phyloP scores from a whole-genome alignment of 2,797 vertebrate species.

The Hipposideros larvatus region DNA sequence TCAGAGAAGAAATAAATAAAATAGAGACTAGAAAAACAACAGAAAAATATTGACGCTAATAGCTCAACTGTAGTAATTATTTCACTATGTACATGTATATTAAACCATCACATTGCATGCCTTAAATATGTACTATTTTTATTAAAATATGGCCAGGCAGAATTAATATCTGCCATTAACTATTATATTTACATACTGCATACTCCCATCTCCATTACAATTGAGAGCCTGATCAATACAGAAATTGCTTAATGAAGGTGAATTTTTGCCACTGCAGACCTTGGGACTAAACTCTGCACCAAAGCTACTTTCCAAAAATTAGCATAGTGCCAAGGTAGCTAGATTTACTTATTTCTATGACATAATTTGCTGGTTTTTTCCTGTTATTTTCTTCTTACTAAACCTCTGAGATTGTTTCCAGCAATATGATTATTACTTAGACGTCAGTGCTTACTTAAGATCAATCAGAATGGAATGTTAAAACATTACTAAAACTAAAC shows the following conservation, averaged over 20 bases:
- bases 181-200: background rate
- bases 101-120: background rate
- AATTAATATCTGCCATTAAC: background rate
- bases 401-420: background rate
- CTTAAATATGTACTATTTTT: background rate
- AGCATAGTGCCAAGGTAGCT: background rate
- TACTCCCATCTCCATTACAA: background rate
- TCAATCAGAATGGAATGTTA: background rate
- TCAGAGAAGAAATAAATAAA: background rate
- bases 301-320: background rate
- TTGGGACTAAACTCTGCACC: background rate
- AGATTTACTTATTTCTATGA: background rate
- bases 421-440: background rate
- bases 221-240: background rate
- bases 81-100: background rate
- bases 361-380: background rate
- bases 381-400: background rate
- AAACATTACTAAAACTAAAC: slow-evolving; percentile 15
- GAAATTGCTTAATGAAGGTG: background rate
- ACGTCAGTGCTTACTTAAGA: background rate
- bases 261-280: background rate
- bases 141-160: background rate
- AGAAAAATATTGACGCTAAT: background rate
- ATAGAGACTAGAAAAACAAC: background rate
- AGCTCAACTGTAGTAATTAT: background rate